Conservation (phyloP, 2,888 invertebrate genomes). For the Mesorhabditis sp. region DNA sequence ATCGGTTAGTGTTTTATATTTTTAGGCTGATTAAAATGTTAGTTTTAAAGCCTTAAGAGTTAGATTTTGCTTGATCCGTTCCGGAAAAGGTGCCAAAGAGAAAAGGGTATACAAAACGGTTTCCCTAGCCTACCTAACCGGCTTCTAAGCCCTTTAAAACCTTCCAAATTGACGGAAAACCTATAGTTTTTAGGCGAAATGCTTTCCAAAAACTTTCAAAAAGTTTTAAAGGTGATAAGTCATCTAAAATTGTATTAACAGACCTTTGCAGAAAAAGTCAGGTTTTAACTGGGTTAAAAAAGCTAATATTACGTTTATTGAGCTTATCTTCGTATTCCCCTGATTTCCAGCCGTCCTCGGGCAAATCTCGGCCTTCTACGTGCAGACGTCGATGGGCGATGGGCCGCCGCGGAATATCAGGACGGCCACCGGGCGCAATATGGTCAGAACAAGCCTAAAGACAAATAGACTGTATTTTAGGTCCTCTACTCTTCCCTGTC, state of each 20-base stretch:
- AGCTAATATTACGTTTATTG: too few relatives aligned
- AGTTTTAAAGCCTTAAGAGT: not conserved
- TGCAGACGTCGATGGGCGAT: conserved; percentile 39
- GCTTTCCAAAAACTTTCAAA: not conserved
- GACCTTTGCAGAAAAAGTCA: not conserved
- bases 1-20: not conserved
- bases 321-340: not conserved
- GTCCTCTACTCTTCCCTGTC: conserved; percentile 52
- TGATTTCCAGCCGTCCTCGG: conserved; percentile 37
- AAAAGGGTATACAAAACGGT: too few relatives aligned
- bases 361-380: conserved; percentile 45
- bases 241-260: not conserved
- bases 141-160: too few relatives aligned
- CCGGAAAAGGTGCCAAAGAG: too few relatives aligned
- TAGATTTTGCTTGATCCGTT: too few relatives aligned
- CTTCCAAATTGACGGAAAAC: too few relatives aligned
- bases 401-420: conserved; percentile 28
- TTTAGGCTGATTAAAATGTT: not conserved
- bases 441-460: conserved; percentile 20
- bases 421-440: conserved; percentile 36
- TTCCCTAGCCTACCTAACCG: too few relatives aligned
- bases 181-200: too few relatives aligned
- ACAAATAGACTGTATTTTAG: conserved; percentile 24
- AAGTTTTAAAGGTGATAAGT: not conserved
- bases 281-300: too few relatives aligned